phyloP scores from a whole-genome alignment of 2,888 invertebrate species.

The Patella ulyssiponensis region DNA sequence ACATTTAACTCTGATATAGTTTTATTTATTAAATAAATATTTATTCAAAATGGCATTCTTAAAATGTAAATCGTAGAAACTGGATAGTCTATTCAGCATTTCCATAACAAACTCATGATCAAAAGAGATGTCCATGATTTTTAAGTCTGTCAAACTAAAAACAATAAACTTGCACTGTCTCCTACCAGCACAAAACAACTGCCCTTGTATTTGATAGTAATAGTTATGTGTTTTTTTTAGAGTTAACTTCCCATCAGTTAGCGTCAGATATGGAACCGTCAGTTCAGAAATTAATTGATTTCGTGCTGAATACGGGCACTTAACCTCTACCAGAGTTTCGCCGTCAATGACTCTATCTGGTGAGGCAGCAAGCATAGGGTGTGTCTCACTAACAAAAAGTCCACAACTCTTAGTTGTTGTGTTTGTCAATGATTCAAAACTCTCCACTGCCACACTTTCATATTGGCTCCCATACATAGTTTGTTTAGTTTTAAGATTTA shows the following conservation, averaged over 20 bases:
- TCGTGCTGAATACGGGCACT: not conserved
- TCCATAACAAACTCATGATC: not conserved
- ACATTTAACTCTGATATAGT: too few species aligned
- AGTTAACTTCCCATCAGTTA: not conserved
- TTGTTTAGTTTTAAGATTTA: not conserved
- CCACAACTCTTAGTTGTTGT: not conserved
- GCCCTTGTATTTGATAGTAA: not conserved
- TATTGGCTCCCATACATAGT: not conserved
- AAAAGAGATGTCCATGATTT: not conserved
- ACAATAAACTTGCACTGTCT: not conserved
- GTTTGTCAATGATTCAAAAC: not conserved
- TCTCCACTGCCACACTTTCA: not conserved
- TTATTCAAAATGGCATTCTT: not conserved
- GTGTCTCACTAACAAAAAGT: not conserved
- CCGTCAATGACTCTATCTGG: not conserved
- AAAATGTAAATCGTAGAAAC: not conserved
- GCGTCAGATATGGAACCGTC: not conserved
- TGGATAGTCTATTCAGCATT: not conserved
- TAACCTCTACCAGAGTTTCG: not conserved
- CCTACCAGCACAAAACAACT: not conserved
- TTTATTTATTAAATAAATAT: slow-evolving; percentile 1
- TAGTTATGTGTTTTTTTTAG: not conserved
- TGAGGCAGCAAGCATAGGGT: not conserved
- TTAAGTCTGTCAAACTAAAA: not conserved
- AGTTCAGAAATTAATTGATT: not conserved